Base-by-base conservation (phyloP, 2,797 vertebrate species). In the Myotis planiceps region DNA sequence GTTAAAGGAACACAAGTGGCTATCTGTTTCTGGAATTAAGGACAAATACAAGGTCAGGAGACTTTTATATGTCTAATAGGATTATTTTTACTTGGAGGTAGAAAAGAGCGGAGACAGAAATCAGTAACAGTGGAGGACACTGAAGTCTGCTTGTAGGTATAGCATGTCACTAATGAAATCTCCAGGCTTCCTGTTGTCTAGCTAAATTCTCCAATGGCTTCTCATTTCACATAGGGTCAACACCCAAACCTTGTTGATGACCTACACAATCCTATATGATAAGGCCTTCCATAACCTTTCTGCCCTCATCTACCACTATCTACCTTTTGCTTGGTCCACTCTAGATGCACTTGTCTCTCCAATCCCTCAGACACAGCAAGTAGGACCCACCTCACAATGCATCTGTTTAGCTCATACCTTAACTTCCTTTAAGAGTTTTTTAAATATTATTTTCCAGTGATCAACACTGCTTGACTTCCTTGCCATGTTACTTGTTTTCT, bases 361-460 rank as follows among this genome's bases (percentile, higher is more conserved):
- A 34, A 1, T 89, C 68, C 29, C 14, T 74, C 23, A 85, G 34
- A 34, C 39, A 65, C 8, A 78, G 1, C 2, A 51, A 7, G 16
- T 19, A 49, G 34, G 32, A 47, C 29, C 15, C 10, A 47, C 1
- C 21, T 86, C 45, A 81, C 9, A 69, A 25, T 27, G 3, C 5
- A 66, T 16, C 3, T 78, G 14, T 83, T 15, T 34, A 81, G 6
- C 9, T 71, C 13, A 9, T 25, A 13, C 27, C 8, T 51, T 83
- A 25, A n/a, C 6, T 76, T 76, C n/a, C 34, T 80, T 84, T 32
- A 49, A 47, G 63, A 76, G 37, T 45, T 27, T 72, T 72, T 63
- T n/a, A 47, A 75, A 76, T 82, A 12, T 66, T 58, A 87, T 14
- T 32, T 37, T 80, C 16, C 8, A 51, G 37, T 58, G 87, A 84